Base-by-base conservation (phyloP, 2,797 vertebrate genomes). In the Harpagifer antarcticus region DNA sequence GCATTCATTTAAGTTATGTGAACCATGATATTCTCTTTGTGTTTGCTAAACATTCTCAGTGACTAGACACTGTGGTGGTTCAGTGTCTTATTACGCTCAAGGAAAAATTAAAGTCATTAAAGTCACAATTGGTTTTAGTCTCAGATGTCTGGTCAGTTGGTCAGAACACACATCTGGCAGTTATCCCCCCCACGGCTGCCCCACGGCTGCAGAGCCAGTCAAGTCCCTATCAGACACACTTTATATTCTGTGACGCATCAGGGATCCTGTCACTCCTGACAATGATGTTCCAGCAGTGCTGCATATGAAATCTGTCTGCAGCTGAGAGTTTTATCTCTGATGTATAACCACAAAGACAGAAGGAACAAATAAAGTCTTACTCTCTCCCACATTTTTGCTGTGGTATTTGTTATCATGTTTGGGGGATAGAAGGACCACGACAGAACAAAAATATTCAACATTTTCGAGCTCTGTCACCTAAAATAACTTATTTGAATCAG, bases 1-100 rank as follows among this genome's bases (percentile, higher is more conserved):
- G 23, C 69, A 70, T 55, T 64, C 69, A 63, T 76, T 20, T 3
- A 6, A 14, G 44, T 40, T 71, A 50, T 69, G 65, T 67, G 65
- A 67, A 66, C 63, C 62, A 43, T 54, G 61, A 33, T 48, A 15
- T 50, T 66, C 31, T 47, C 13, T 48, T 5, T 33, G 16, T 72
- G 59, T 86, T 81, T 55, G 10, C 42, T 54, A 74, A 82, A 82
- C 64, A 40, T 67, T 78, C 64, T 44, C 40, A 44, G 61, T 9
- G 65, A 17, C 67, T n/a, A 11, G 43, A 0, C 3, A 45, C 23
- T 64, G 6, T 11, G n/a, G 69, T 33, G 54, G 49, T 1, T 12
- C 50, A 2, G 37, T 44, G 61, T 54, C 9, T 40, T 12, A 16
- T 12, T 47, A 67, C n/a, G 49, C 17, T 63, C 56, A 69, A 83